Evolutionary conservation across 2,113 vertebrate species (phyloP), one percentile per base, ranked within the genome.

Genomic region (Lamprotornis superbus): DNA sequence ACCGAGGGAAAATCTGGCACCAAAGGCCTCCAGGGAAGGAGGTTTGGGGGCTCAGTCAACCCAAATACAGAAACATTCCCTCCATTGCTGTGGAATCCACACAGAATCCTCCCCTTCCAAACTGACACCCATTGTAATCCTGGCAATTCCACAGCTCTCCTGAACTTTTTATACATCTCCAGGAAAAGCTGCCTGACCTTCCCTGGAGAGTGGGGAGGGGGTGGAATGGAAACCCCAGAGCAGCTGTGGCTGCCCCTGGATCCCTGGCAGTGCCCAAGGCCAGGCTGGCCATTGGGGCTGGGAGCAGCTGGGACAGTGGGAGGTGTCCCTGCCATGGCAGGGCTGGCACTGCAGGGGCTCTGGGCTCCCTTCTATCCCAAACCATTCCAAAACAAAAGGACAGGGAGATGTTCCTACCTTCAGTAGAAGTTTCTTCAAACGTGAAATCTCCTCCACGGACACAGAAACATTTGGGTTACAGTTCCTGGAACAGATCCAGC

Each of bases 391-490:
- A 60, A 52, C 18, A 33, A 46, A 59, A 52, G 46, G 4, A 31
- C 24, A 19, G n/a, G 33, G 13, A 92, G n/a, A 31, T 5, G 35
- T 5, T 17, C 94, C 20, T 96, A 98, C 97, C 97, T 97, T 96
- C 82, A 73, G 68, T 23, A 87, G 84, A 92, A 96, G 91, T 94
- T 81, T 69, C 24, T 95, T 97, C 96, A 97, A 95, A 95, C 0
- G 97, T 98, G 96, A 98, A 98, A 98, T 97, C 98, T 98, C 96
- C 96, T 98, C 97, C 97, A 97, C 98, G 88, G 98, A 96, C 98
- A 98, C 98, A 98, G 98, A 98, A 98, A 98, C 98, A 99, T 99
- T 98, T 98, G 98, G 97, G 96, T 97, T 97, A 98, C 96, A 97
- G 97, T 98, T 97, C 97, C 97, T 97, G 98, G 97, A 98, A 93